A percentile compares a stretch with the other conserved stretches of the same genome.
Conservation (phyloP, 2,113 vertebrate genomes). For the Callipepla squamata region DNA sequence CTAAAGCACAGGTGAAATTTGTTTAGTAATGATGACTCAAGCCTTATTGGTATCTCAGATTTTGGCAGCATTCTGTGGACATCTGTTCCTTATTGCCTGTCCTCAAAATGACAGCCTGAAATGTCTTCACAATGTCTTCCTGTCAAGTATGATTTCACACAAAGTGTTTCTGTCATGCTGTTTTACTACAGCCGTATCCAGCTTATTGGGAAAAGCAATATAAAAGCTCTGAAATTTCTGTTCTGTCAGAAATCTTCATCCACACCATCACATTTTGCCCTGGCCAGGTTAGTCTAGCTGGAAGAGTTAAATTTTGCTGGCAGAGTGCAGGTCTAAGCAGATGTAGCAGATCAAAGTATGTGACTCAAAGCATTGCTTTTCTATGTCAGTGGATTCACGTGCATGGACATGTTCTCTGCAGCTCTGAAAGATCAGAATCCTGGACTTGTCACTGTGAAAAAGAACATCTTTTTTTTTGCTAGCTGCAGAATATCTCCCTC, state of each 20-base stretch:
- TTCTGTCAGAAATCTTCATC: background rate
- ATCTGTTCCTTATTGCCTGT: background rate
- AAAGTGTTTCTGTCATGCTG: background rate
- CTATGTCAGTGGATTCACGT: background rate
- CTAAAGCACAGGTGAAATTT: background rate
- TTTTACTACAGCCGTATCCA: background rate
- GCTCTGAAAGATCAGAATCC: background rate
- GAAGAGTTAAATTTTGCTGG: background rate
- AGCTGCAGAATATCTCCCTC: background rate
- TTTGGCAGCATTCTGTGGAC: background rate
- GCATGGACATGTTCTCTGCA: background rate
- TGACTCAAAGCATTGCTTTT: background rate
- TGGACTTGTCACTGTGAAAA: background rate
- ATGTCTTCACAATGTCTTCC: background rate
- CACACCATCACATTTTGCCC: background rate
- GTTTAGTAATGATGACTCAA: background rate
- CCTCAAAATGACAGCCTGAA: background rate
- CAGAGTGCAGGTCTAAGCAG: background rate
- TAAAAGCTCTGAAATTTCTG: background rate
- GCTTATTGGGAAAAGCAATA: background rate
- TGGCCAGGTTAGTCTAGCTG: background rate
- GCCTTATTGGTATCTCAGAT: background rate
- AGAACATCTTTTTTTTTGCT: accelerated
- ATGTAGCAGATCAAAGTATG: background rate
- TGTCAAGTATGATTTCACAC: background rate